These are phyloP conservation scores for Australoheros scitulus DNA, from an alignment of 2,113 vertebrate species.

Conservation along the genomic window DNA sequence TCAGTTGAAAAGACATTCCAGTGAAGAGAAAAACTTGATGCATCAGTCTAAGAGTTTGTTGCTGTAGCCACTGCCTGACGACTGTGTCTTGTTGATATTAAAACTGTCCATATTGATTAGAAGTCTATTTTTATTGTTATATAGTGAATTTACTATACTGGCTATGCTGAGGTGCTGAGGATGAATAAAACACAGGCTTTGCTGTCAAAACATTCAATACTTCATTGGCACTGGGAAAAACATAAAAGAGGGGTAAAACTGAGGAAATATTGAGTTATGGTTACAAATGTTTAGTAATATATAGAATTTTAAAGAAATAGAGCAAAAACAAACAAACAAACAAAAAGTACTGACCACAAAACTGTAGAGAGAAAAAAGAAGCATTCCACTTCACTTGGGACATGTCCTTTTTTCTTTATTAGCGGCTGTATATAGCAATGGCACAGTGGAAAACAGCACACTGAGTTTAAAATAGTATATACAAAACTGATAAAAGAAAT, in stretches of 20 bases:
- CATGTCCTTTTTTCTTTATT: conserved; percentile 27
- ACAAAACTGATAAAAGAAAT: conserved; percentile 41
- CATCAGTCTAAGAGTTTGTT: not conserved
- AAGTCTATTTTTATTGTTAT: conserved; percentile 26
- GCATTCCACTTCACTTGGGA: not conserved
- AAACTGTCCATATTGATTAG: conserved; percentile 30
- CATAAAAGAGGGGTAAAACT: not conserved
- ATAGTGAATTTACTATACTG: not conserved
- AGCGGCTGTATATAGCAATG: conserved; percentile 37
- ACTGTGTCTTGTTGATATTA: conserved; percentile 12
- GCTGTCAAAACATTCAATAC: conserved; percentile 42
- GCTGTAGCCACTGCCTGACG: too few species aligned
- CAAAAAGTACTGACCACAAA: not conserved
- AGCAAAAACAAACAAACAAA: not conserved
- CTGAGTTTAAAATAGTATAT: conserved; percentile 47
- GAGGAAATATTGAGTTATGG: conserved; percentile 13
- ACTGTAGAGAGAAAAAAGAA: conserved; percentile 16
- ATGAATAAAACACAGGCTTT: conserved; percentile 21
- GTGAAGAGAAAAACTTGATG: conserved; percentile 1
- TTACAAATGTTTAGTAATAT: conserved; percentile 30
- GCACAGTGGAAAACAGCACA: conserved; percentile 42
- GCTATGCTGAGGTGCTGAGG: not conserved
- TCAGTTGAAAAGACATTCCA: conserved; percentile 5
- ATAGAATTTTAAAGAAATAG: conserved; percentile 2
- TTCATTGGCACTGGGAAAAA: conserved; percentile 60